phyloP scores from a whole-genome alignment of 1,140 invertebrate species.

The Drosophila paulistorum region DNA sequence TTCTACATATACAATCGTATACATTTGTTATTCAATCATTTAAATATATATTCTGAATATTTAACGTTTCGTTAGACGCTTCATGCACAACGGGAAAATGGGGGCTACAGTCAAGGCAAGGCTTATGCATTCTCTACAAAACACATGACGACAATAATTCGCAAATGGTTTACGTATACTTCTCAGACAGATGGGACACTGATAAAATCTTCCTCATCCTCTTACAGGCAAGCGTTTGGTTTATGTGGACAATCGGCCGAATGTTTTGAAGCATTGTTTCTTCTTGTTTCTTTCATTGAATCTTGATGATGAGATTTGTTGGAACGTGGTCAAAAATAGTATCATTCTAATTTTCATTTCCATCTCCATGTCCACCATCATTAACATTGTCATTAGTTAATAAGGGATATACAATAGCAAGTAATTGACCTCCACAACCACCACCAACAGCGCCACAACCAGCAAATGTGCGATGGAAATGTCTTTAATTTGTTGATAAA shows the following conservation, averaged over 20 bases:
- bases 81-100: slow-evolving; percentile 40
- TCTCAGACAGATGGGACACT: slow-evolving; percentile 39
- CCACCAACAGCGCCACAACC: no score
- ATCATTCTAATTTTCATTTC: no score
- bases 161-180: slow-evolving; percentile 25
- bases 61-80: slow-evolving; percentile 15
- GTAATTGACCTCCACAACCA: no score
- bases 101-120: slow-evolving; percentile 17
- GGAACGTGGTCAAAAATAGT: no score
- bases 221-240: background rate
- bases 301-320: no score
- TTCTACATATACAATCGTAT: background rate
- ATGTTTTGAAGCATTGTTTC: no score
- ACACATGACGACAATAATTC: slow-evolving; percentile 42
- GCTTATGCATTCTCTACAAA: slow-evolving; percentile 34
- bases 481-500: background rate
- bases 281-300: no score
- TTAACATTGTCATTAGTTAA: no score
- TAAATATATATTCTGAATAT: slow-evolving; percentile 40
- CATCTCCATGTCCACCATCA: no score
- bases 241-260: no score
- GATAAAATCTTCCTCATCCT: background rate
- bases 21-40: background rate
- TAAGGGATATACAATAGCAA: no score
- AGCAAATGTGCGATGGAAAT: no score